Evolutionary conservation across 2,797 vertebrate species (phyloP).

Genomic region (Urosaurus nigricauda): DNA sequence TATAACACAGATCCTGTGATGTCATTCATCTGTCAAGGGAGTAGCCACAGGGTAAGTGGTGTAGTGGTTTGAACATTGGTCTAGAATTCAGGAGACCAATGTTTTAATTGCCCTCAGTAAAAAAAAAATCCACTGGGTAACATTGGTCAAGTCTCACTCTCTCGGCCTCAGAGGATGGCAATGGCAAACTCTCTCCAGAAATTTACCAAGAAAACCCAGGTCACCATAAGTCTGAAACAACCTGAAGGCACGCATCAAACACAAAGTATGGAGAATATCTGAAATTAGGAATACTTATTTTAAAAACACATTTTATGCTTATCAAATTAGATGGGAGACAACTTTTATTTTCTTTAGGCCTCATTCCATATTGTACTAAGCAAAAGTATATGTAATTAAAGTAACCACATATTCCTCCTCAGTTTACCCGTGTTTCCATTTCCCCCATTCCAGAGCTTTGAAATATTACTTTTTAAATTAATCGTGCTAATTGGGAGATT

Average conservation of each 20-base stretch:
- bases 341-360: neutral
- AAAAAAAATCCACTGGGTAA: no score
- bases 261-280: neutral
- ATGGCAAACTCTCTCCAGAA: no score
- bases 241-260: no score
- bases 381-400: neutral
- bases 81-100: neutral
- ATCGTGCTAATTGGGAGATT: no score
- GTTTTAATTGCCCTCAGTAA: neutral
- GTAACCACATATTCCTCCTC: neutral
- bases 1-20: slow-evolving; percentile 24
- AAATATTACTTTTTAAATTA: no score
- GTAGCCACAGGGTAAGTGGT: neutral
- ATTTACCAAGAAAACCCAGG: no score
- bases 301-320: slow-evolving; percentile 7
- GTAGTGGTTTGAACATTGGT: no score
- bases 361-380: neutral
- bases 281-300: neutral
- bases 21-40: slow-evolving; percentile 42
- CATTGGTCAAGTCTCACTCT: no score
- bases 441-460: neutral
- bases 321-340: neutral
- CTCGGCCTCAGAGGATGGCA: no score
- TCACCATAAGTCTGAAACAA: no score
- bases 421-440: neutral